phyloP scores from a whole-genome alignment of 2,888 invertebrate species.

The Hartigia nigra region DNA sequence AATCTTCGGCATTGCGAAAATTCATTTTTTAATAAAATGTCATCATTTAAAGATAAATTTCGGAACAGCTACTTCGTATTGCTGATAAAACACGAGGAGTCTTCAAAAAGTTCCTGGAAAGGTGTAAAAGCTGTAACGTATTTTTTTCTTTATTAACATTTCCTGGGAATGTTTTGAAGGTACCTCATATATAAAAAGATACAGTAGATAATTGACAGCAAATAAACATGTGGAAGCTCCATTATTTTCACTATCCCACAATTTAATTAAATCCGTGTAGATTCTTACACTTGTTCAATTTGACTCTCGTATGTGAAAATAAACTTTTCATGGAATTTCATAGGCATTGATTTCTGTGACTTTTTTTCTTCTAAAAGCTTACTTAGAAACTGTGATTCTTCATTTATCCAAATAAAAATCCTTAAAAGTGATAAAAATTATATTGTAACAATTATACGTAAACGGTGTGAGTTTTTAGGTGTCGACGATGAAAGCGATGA shows the following conservation, averaged over 20 bases:
- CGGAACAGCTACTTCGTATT: background rate
- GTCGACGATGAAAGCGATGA: background rate
- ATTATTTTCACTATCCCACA: background rate
- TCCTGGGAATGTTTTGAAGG: background rate
- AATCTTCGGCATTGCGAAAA: background rate
- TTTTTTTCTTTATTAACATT: background rate
- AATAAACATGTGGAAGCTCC: background rate
- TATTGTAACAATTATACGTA: too few species aligned
- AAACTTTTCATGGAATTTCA: background rate
- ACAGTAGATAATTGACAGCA: background rate
- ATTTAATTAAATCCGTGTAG: background rate
- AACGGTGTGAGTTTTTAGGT: background rate
- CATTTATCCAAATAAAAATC: background rate
- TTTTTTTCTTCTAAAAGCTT: background rate
- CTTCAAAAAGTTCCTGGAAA: background rate
- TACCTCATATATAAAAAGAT: background rate
- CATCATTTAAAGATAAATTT: background rate
- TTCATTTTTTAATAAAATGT: background rate
- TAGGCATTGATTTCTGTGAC: background rate
- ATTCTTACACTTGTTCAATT: background rate
- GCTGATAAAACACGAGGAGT: background rate
- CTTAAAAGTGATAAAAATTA: background rate
- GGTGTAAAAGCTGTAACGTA: background rate
- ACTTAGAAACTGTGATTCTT: background rate
- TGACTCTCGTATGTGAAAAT: background rate